phyloP scores from a whole-genome alignment of 2,888 invertebrate genomes.

The Alitta virens region DNA sequence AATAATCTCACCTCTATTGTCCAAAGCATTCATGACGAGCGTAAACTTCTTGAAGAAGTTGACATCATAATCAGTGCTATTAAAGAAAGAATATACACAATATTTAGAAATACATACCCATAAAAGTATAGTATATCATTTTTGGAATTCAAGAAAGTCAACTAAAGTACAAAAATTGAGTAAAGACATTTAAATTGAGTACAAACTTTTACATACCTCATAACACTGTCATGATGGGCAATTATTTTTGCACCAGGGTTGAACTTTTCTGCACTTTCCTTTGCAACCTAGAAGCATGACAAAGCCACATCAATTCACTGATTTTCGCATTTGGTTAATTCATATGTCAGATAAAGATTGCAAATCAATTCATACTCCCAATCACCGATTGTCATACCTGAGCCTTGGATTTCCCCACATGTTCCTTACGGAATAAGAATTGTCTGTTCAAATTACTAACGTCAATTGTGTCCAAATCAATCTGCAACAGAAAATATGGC shows the following conservation, averaged over 20 bases:
- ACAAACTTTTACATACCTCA: slow-evolving; percentile 64
- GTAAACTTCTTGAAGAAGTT: slow-evolving; percentile 88
- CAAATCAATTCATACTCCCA: background rate
- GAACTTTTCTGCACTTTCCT: slow-evolving; percentile 81
- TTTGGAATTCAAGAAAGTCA: too few species aligned
- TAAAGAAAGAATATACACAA: too few species aligned
- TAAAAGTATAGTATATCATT: too few species aligned
- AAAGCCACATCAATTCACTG: background rate
- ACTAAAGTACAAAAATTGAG: too few species aligned
- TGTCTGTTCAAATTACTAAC: slow-evolving; percentile 98
- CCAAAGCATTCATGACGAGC: slow-evolving; percentile 92
- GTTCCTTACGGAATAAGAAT: slow-evolving; percentile 96
- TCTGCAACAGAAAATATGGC: slow-evolving; percentile 66
- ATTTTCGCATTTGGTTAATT: background rate
- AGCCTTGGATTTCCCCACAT: slow-evolving; percentile 97
- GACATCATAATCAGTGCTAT: slow-evolving; percentile 82
- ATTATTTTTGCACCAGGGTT: slow-evolving; percentile 85
- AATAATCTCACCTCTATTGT: slow-evolving; percentile 72
- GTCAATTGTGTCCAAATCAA: slow-evolving; percentile 99
- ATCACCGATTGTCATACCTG: slow-evolving; percentile 40
- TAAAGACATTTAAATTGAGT: slow-evolving; percentile 27
- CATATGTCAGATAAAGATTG: too few species aligned
- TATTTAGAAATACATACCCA: too few species aligned
- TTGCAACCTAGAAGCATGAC: slow-evolving; percentile 70
- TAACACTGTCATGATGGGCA: slow-evolving; percentile 90